Conservation (phyloP, 2,113 vertebrate genomes). For the Hippocampus zosterae region DNA sequence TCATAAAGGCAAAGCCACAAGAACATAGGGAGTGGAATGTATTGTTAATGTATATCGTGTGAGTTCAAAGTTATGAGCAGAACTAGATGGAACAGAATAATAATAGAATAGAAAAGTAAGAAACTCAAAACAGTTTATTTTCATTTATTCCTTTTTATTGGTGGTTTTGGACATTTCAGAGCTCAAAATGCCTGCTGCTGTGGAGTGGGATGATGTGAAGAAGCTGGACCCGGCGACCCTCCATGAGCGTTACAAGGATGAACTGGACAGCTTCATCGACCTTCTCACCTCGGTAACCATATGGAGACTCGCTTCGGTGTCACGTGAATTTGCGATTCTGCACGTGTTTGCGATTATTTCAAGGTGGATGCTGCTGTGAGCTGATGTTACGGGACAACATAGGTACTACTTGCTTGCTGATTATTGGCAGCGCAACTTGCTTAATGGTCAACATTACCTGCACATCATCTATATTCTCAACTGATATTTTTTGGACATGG, state of each 20-base stretch:
- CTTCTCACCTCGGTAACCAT: conserved; percentile 75
- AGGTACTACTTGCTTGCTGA: background rate
- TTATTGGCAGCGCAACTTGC: background rate
- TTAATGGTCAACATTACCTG: background rate
- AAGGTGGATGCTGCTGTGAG: background rate
- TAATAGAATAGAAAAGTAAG: too few relatives aligned
- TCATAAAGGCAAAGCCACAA: conserved; percentile 1
- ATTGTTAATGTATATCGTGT: background rate
- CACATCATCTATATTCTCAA: background rate
- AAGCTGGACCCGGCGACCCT: conserved; percentile 78
- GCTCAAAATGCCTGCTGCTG: conserved; percentile 73
- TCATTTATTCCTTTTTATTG: background rate
- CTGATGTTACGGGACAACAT: background rate
- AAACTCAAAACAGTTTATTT: too few relatives aligned
- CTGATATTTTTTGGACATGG: background rate
- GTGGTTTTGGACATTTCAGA: background rate
- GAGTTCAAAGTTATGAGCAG: background rate
- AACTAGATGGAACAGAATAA: background rate
- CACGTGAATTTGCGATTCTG: background rate
- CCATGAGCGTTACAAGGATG: conserved; percentile 29
- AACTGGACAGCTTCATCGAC: conserved; percentile 71
- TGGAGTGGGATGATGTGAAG: conserved; percentile 82
- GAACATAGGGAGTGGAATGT: too few relatives aligned
- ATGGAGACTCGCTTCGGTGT: background rate
- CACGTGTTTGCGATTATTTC: background rate